A percentile compares a stretch with the other conserved stretches of the same genome.
These are phyloP conservation scores for Microplitis demolitor DNA, from an alignment of 1,140 invertebrate species.

Conservation along the genomic window DNA sequence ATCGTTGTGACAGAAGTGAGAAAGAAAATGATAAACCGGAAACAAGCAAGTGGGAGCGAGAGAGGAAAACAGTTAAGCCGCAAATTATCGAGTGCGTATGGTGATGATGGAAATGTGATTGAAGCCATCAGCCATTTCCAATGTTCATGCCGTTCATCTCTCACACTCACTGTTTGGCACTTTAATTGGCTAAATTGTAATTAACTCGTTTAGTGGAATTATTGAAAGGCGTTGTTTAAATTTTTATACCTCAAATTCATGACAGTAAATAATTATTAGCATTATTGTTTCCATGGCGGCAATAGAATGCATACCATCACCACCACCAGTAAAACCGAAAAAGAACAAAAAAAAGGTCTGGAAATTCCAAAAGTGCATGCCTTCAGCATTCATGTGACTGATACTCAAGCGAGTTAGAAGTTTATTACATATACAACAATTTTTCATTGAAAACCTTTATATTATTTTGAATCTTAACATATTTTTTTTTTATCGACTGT, in stretches of 20 bases:
- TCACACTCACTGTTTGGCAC: conserved; percentile 42
- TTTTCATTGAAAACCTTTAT: too few species aligned
- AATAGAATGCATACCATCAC: too few species aligned
- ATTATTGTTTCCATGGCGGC: neutral
- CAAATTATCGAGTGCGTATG: conserved; percentile 48
- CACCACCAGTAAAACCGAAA: neutral
- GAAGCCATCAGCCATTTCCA: conserved; percentile 37
- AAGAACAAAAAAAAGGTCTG: neutral
- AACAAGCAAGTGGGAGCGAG: neutral
- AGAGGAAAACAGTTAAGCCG: conserved; percentile 37
- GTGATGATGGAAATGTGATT: conserved; percentile 53
- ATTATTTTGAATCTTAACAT: too few species aligned
- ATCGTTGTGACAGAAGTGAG: neutral
- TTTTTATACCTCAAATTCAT: neutral
- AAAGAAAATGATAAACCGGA: neutral
- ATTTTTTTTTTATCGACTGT: too few species aligned
- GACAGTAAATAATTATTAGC: neutral
- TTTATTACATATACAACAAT: too few species aligned
- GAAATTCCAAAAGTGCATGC: too few species aligned
- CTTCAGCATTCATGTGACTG: too few species aligned
- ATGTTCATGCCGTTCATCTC: conserved; percentile 1
- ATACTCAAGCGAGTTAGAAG: too few species aligned
- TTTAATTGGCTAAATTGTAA: conserved; percentile 53
- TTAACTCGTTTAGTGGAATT: conserved; percentile 41
- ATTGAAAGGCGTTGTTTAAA: conserved; percentile 28